Percentiles rank a stretch among this genome's conserved stretches.
Conservation (phyloP, 2,888 invertebrate genomes). For the Mimumesa dahlbomi region DNA sequence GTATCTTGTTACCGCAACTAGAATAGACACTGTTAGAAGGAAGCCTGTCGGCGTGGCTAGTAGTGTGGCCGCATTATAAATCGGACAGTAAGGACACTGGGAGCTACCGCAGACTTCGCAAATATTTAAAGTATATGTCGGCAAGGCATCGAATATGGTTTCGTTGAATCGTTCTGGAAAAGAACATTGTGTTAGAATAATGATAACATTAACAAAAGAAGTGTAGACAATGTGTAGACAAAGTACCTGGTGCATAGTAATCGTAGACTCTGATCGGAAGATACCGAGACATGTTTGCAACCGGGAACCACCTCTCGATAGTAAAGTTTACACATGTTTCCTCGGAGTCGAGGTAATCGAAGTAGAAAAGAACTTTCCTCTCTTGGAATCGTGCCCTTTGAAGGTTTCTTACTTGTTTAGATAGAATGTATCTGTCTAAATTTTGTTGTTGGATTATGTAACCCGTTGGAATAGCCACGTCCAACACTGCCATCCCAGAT, state of each 20-base stretch:
- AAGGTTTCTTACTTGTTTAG: slow-evolving; percentile 89
- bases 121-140: slow-evolving; percentile 93
- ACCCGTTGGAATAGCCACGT: slow-evolving; percentile 93
- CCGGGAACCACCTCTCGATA: slow-evolving; percentile 96
- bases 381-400: slow-evolving; percentile 92
- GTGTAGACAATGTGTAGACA: too few species aligned
- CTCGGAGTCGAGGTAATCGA: slow-evolving; percentile 92
- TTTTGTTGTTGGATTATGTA: slow-evolving; percentile 95
- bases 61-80: slow-evolving; percentile 86
- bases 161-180: slow-evolving; percentile 94
- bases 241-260: slow-evolving; percentile 95
- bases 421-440: slow-evolving; percentile 91
- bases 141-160: slow-evolving; percentile 92
- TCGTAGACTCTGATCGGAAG: slow-evolving; percentile 95
- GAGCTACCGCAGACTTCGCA: slow-evolving; percentile 97
- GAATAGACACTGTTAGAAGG: slow-evolving; percentile 59
- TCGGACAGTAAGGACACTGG: slow-evolving; percentile 95
- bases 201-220: not conserved
- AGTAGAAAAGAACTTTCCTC: slow-evolving; percentile 94
- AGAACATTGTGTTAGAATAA: not conserved
- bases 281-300: slow-evolving; percentile 97
- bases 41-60: slow-evolving; percentile 70
- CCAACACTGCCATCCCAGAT: slow-evolving; percentile 93
- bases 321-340: slow-evolving; percentile 95
- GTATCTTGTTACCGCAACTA: slow-evolving; percentile 64